Conservation (phyloP, 2,797 vertebrate species). For the Typhlichthys eigenmanni region DNA sequence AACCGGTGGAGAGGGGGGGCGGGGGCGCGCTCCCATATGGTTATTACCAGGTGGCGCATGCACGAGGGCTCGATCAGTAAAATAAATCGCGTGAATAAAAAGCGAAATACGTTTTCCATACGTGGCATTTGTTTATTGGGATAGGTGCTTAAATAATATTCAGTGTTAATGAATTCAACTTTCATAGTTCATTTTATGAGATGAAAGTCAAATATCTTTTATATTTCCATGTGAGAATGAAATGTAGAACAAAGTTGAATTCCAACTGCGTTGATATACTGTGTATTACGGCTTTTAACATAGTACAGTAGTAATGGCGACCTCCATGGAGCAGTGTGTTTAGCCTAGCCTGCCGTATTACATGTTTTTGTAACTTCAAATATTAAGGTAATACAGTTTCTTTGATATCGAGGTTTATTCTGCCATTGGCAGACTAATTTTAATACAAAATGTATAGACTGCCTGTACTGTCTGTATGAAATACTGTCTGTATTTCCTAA, state of each 20-base stretch:
- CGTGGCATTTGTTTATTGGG: conserved; percentile 50
- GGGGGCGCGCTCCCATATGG: conserved; percentile 55
- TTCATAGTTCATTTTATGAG: neutral
- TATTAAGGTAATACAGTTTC: neutral
- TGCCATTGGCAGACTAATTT: neutral
- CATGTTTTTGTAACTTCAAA: neutral
- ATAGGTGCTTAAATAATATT: neutral
- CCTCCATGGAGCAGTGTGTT: conserved; percentile 32
- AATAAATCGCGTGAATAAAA: neutral
- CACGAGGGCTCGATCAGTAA: conserved; percentile 20
- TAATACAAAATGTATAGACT: too few species aligned
- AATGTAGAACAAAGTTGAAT: conserved; percentile 5
- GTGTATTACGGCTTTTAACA: conserved; percentile 53
- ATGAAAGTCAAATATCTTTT: neutral
- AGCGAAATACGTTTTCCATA: conserved; percentile 6
- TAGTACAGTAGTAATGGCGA: conserved; percentile 60
- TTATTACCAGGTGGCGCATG: conserved; percentile 44
- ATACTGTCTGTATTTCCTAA: neutral
- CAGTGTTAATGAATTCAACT: neutral
- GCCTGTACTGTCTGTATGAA: too few species aligned
- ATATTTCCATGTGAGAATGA: neutral
- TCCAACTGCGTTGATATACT: conserved; percentile 29
- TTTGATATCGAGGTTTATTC: neutral
- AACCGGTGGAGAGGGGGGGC: conserved; percentile 59
- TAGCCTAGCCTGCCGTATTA: neutral